Evolutionary conservation across 2,888 invertebrate genomes (phyloP), one percentile per base, ranked within the genome.

Genomic region (Dicycla oo): DNA sequence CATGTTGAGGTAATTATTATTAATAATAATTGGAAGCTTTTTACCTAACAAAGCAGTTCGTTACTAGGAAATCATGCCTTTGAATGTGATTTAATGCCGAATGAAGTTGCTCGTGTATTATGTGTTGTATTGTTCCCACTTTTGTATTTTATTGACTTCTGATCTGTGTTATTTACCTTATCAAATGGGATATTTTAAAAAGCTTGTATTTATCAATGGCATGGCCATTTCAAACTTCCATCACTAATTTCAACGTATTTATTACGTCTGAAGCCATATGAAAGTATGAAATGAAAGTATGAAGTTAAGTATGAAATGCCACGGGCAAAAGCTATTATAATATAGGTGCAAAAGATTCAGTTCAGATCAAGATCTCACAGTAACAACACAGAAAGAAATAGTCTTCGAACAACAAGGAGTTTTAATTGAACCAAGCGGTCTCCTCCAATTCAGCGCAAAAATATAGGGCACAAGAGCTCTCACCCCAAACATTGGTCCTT

Each of bases 21-120:
- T 61, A 49, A 20, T 66, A 57, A 45, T 73, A 72, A 80, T 77
- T 72, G 62, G 26, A 70, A 74, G 56, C 62, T 67, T 67, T 69
- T 82, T 65, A 76, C 34, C 56, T 60, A 73, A 85, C 80, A 83
- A 74, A 73, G 67, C 30, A 30, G 40, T 68, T 65, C 53, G 78
- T 74, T 73, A 77, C 70, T 45, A 86, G 84, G 86, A 86, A 85
- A 80, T 86, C 77, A 73, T 82, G 75, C 53, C 58, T 66, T 67
- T 4, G 15, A 58, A 67, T 20, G 66, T 72, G 86, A 60, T 86
- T 45, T 30, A 66, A 49, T 58, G 43, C 26, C 34, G n/a, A 73
- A 73, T 58, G 30, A 15, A 53, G 11, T 62, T 45, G 43, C 30
- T 72, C 26, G 34, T 58, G 49, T n/a, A 23, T 51, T 49, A 34